A percentile compares a stretch with the other conserved stretches of the same genome.
Conservation (phyloP, 2,797 vertebrate genomes). For the Sebastes hubbsi region DNA sequence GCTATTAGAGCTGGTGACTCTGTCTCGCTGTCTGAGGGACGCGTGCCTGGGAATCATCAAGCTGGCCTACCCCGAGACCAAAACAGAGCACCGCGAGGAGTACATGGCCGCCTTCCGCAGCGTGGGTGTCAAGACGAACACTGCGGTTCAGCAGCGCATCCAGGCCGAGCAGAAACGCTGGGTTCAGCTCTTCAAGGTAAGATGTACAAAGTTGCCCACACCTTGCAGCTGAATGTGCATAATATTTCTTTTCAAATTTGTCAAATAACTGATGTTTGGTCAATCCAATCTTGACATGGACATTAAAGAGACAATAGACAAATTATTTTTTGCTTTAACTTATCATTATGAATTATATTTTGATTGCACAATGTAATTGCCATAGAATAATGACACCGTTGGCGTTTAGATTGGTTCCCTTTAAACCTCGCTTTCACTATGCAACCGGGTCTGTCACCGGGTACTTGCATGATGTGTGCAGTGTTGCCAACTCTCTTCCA, state of each 20-base stretch:
- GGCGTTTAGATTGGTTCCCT: no score
- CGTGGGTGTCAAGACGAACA: constrained; percentile 91
- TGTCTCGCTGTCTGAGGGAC: constrained; percentile 95
- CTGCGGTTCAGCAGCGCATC: constrained; percentile 90
- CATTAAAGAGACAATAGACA: not conserved
- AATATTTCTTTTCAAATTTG: not conserved
- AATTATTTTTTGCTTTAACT: no score
- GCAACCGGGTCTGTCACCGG: no score
- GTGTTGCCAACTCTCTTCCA: not conserved
- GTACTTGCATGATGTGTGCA: not conserved
- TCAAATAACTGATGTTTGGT: not conserved
- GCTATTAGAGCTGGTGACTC: constrained; percentile 88
- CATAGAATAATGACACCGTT: no score
- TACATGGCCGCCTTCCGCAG: constrained; percentile 94
- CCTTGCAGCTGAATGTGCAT: not conserved
- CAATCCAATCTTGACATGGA: not conserved
- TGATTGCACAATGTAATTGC: no score
- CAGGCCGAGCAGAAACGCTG: constrained; percentile 95
- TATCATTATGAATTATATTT: no score
- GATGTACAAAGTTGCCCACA: not conserved
- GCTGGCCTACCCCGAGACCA: constrained; percentile 96
- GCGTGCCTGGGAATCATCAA: constrained; percentile 98
- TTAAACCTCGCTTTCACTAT: no score
- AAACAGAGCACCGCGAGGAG: constrained; percentile 93
- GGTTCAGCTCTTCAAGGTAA: constrained; percentile 98